Base-by-base conservation (phyloP, 2,888 invertebrate genomes). In the Exephanes ischioxanthus region DNA sequence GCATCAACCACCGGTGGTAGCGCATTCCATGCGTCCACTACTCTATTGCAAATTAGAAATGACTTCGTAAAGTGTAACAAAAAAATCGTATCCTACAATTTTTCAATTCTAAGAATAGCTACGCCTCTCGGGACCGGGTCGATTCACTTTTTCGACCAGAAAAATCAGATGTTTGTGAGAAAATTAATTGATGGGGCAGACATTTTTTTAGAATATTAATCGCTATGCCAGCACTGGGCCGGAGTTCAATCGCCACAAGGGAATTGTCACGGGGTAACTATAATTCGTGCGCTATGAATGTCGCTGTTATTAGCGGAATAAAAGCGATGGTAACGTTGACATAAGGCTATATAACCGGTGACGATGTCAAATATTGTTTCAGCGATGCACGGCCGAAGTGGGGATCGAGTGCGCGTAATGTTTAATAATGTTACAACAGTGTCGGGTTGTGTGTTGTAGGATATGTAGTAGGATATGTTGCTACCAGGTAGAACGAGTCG, bases 351-450 rank as follows among this genome's bases (percentile, higher is more conserved):
- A 67, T 68, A 68, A 48, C 45, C 78, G 72, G 61, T 83, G 78
- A 68, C 51, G 68, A 78, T 78, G 73, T 68, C 78, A 83, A 83
- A 83, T 78, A 83, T 68, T 73, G 51, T 58, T 58, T 73, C 67
- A 51, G 73, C 61, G 61, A 78, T 68, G 61, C 73, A 73, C 61
- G 67, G 55, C 48, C 72, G 73, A 68, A 73, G 68, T 61, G 78
- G 51, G 73, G 55, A 68, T 72, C 26, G 72, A 67, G 37, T 14
- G 61, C 61, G 67, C 48, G 68, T 73, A 78, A 73, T 73, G 67
- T 79, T 78, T 68, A 73, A 78, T 78, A 83, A 83, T 73, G 66
- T 78, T 68, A 26, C 78, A 83, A 66, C 51, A 22, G 48, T 45
- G 16, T 45, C 37, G 9, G 9, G 55, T 53, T 53, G 14, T 55